These are phyloP conservation scores for Acanthaster planci DNA, from an alignment of 35 echinoderm and acorn worm genomes.

Conservation along the genomic window DNA sequence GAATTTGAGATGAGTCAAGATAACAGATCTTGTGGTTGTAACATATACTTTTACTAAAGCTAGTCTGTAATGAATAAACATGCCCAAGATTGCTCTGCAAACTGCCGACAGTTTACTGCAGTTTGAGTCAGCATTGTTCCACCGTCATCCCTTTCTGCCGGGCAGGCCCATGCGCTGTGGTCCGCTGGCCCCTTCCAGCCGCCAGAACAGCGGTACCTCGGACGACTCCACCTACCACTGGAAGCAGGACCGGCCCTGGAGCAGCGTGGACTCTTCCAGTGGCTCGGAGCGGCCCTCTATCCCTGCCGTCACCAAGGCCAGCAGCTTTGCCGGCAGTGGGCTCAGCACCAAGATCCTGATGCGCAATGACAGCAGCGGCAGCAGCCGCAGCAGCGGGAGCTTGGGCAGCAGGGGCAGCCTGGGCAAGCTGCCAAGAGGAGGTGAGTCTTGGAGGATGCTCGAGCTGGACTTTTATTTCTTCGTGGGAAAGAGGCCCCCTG, in stretches of 20 bases:
- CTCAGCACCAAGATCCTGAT: slow-evolving; percentile 77
- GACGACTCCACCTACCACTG: slow-evolving; percentile 73
- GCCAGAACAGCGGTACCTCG: slow-evolving; percentile 83
- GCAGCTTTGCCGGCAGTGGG: slow-evolving; percentile 87
- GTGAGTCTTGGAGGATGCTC: slow-evolving; percentile 11
- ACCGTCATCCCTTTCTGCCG: slow-evolving; percentile 5
- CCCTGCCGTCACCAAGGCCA: slow-evolving; percentile 94
- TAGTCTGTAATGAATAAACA: too few relatives aligned
- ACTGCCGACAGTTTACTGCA: too few relatives aligned
- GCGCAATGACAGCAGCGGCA: slow-evolving; percentile 86
- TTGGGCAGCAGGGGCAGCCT: slow-evolving; percentile 75
- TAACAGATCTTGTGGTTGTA: too few relatives aligned
- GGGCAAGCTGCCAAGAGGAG: slow-evolving; percentile 53
- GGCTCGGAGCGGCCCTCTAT: slow-evolving; percentile 84
- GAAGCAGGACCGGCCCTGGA: slow-evolving; percentile 92
- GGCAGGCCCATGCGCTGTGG: background rate
- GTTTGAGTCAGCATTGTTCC: background rate
- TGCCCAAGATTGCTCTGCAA: too few relatives aligned
- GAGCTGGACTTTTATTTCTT: too few relatives aligned
- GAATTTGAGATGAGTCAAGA: too few relatives aligned
- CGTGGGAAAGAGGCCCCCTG: too few relatives aligned
- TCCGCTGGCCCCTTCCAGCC: slow-evolving; percentile 36
- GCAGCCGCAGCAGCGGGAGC: slow-evolving; percentile 81
- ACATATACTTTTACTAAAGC: too few relatives aligned
- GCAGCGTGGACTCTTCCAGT: slow-evolving; percentile 94